A percentile compares a stretch with the other conserved stretches of the same genome.
Conservation (phyloP, 2,888 invertebrate genomes). For the Zhuqinia jingwanae region DNA sequence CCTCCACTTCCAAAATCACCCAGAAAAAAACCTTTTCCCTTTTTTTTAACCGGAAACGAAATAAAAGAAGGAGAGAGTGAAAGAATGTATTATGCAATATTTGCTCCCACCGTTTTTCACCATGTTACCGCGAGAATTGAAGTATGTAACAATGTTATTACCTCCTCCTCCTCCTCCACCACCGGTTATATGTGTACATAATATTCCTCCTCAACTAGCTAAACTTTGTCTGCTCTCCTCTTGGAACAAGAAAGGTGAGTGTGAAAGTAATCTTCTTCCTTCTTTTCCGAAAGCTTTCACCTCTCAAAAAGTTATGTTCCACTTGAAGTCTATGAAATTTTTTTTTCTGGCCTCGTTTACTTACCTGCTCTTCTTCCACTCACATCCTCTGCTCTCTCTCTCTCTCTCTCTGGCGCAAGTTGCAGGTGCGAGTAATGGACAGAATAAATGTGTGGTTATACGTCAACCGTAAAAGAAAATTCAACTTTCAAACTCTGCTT, state of each 20-base stretch:
- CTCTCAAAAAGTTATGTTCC: slow-evolving; percentile 3
- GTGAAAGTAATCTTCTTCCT: slow-evolving; percentile 32
- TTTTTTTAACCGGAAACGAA: slow-evolving; percentile 44
- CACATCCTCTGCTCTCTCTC: too few species aligned
- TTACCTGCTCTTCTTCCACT: neutral
- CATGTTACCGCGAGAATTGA: slow-evolving; percentile 44
- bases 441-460: slow-evolving; percentile 70
- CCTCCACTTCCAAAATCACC: neutral
- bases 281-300: neutral
- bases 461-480: slow-evolving; percentile 68
- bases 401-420: slow-evolving; percentile 22
- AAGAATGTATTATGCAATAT: slow-evolving; percentile 38
- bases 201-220: neutral
- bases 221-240: neutral
- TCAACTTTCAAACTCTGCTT: neutral
- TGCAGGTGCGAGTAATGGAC: slow-evolving; percentile 74
- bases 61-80: neutral
- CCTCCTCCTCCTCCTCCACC: neutral
- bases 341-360: slow-evolving; percentile 10
- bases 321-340: slow-evolving; percentile 13
- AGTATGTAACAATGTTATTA: slow-evolving; percentile 53
- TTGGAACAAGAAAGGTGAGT: slow-evolving; percentile 30
- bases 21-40: neutral
- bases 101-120: slow-evolving; percentile 50
- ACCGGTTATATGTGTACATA: too few species aligned